Evolutionary conservation across 2,113 vertebrate genomes (phyloP), one percentile per base, ranked within the genome.

Genomic region (Leptocoma aspasia): DNA sequence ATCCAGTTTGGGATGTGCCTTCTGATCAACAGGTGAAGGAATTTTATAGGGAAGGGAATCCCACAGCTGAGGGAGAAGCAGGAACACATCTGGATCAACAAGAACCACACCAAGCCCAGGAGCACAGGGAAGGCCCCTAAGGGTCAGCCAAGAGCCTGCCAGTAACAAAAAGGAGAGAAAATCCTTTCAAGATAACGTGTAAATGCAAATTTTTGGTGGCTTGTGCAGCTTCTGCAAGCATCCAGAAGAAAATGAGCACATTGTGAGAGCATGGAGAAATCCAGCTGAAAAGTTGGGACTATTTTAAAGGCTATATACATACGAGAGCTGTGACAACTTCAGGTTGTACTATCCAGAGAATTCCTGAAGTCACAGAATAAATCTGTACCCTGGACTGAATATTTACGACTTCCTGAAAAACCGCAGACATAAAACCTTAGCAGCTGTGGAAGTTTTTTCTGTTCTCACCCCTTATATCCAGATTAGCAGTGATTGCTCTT

Each of bases 401-500:
- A 57, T 60, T 76, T 33, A 10, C 39, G 5, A 37, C 28, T 57
- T 47, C 44, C 54, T 19, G 8, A 78, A 64, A 35, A 53, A 20
- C 0, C 44, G 1, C 1, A 20, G 61, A 44, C 14, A 52, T 9
- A 31, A 52, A 83, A 50, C 5, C 26, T 73, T 24, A 42, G 30
- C 63, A 81, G 28, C 4, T 26, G 5, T 12, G 39, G 19, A 28
- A 14, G 7, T 3, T 33, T 5, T 54, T 37, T 18, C 42, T 27
- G 6, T 22, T 47, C 50, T 88, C 98, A 99, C 99, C 99, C 98
- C 99, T 99, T 70, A 99, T 98, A 73, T 98, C 98, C 81, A 99
- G 97, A 57, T 93, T 96, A 31, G 99, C 98, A 13, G 97, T 98
- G 56, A 99, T 95, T n/a, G 98, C 98, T 4, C 98, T 97, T 52